Evolutionary conservation across 1,140 invertebrate species (phyloP).

Genomic region (Papilio polyxenes): DNA sequence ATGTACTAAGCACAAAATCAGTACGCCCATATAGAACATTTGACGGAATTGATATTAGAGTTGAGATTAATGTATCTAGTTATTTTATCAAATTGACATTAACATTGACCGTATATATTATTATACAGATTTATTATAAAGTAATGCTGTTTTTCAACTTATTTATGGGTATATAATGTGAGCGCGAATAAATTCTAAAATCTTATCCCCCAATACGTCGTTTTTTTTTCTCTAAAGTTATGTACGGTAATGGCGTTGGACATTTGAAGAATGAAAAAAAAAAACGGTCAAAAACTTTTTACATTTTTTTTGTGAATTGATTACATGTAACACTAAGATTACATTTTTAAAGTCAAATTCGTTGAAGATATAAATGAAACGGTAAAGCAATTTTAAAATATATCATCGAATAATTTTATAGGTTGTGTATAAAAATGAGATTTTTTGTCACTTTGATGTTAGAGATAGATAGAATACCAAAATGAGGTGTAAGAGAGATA

Average conservation of each 20-base stretch:
- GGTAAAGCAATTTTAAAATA: not conserved
- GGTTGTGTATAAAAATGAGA: not conserved
- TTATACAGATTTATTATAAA: not conserved
- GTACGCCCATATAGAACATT: not conserved
- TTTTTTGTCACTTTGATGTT: not conserved
- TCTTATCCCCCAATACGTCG: not conserved
- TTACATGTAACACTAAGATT: not conserved
- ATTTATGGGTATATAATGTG: not conserved
- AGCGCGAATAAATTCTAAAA: not conserved
- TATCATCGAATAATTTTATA: not conserved
- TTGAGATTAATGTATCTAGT: not conserved
- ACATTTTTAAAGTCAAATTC: not conserved
- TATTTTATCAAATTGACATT: not conserved
- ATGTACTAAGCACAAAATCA: not conserved
- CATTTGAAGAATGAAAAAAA: too few species aligned
- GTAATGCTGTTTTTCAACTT: not conserved
- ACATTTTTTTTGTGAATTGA: too few species aligned
- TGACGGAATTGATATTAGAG: not conserved
- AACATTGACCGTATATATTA: not conserved
- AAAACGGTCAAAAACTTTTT: not conserved
- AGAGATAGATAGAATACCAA: not conserved
- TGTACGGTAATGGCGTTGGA: not conserved
- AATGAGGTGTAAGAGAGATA: not conserved
- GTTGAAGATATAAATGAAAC: not conserved
- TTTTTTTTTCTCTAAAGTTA: too few species aligned